Evolutionary conservation across 1,140 invertebrate species (phyloP).

Genomic region (Monomorium pharaonis): DNA sequence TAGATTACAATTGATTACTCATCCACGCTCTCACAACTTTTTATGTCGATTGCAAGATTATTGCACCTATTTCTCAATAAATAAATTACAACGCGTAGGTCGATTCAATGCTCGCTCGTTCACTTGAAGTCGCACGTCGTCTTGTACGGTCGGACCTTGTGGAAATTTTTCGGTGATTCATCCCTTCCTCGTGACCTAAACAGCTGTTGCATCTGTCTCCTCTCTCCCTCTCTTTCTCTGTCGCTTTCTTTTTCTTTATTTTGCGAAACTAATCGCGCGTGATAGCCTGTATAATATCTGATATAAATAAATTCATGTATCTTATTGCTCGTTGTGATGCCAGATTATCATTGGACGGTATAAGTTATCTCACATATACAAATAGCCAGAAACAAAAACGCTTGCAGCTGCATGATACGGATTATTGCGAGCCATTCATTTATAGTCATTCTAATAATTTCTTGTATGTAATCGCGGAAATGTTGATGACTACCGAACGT

Average conservation of each 20-base stretch:
- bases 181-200: slow-evolving; percentile 68
- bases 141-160: slow-evolving; percentile 27
- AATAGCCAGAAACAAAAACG: neutral
- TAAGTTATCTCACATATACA: neutral
- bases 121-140: neutral
- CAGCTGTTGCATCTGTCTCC: slow-evolving; percentile 59
- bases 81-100: slow-evolving; percentile 7
- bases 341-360: neutral
- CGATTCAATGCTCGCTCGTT: neutral
- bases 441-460: slow-evolving; percentile 12
- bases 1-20: neutral
- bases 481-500: neutral
- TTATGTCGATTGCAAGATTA: slow-evolving; percentile 11
- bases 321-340: neutral
- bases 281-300: slow-evolving; percentile 39
- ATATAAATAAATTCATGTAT: slow-evolving; percentile 52
- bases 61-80: slow-evolving; percentile 16
- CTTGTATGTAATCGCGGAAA: slow-evolving; percentile 6
- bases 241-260: slow-evolving; percentile 6
- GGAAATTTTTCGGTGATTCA: slow-evolving; percentile 82
- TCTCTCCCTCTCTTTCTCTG: neutral
- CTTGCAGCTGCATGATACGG: neutral
- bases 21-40: neutral
- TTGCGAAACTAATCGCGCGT: slow-evolving; percentile 11
- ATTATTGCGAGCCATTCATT: slow-evolving; percentile 3